Evolutionary conservation across 1,140 invertebrate genomes (phyloP).

Genomic region (Papilio glaucus): DNA sequence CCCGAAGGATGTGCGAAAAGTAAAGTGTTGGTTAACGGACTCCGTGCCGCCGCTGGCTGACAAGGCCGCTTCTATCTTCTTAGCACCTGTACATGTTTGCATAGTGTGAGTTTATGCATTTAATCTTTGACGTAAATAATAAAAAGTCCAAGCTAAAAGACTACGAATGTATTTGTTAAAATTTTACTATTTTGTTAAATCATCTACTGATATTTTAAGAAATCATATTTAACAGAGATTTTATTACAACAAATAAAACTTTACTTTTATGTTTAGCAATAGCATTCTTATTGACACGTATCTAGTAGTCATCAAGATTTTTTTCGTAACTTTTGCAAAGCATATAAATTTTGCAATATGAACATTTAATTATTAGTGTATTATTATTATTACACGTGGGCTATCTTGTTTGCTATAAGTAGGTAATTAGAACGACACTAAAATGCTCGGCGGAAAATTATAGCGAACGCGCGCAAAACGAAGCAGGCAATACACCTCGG

Average conservation of each 20-base stretch:
- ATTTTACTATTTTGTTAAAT: neutral
- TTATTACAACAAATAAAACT: neutral
- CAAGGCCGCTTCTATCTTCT: slow-evolving; percentile 19
- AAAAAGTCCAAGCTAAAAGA: neutral
- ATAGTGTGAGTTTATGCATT: slow-evolving; percentile 2
- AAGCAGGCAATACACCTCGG: slow-evolving; percentile 1
- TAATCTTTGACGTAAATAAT: neutral
- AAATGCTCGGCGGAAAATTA: slow-evolving; percentile 28
- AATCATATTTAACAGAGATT: neutral
- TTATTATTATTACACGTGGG: slow-evolving; percentile 19
- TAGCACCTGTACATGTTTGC: slow-evolving; percentile 10
- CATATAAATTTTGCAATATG: neutral
- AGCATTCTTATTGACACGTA: neutral
- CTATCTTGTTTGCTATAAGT: slow-evolving; percentile 24
- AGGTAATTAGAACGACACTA: slow-evolving; percentile 37
- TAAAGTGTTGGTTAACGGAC: neutral
- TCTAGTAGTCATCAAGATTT: neutral
- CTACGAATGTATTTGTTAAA: neutral
- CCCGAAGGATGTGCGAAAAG: slow-evolving; percentile 16
- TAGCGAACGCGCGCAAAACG: slow-evolving; percentile 31
- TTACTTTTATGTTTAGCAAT: neutral
- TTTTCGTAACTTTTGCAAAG: neutral
- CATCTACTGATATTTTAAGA: neutral
- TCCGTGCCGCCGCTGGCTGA: slow-evolving; percentile 16
- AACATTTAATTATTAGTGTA: neutral